Base-by-base conservation (phyloP, 2,113 vertebrate species). In the Sturnus vulgaris region DNA sequence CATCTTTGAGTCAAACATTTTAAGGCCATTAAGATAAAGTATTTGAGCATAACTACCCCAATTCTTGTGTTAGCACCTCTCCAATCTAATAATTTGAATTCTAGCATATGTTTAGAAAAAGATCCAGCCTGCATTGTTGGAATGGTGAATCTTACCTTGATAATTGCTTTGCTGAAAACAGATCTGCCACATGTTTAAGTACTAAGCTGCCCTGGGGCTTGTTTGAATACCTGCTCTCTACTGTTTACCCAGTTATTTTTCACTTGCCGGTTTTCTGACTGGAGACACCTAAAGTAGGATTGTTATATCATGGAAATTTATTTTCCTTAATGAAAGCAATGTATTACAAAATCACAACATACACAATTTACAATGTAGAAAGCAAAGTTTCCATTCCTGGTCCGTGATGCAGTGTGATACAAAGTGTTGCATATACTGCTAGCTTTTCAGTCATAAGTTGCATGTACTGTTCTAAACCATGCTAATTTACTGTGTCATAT, bases 101-200 rank as follows among this genome's bases (percentile, higher is more conserved):
- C 39, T 20, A 52, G 65, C 30, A 14, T n/a, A n/a, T 53, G 37
- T 86, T 94, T 72, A 93, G 81, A 53, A 87, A 91, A 91, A 53
- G 37, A 85, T 79, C 40, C 68, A 92, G 21, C 73, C 53, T 87
- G 44, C 40, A 53, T 68, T 5, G 0, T 75, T 79, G 70, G 73
- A 86, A 76, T 3, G 3, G 61, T 84, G 89, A 87, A 57, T 86
- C 53, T 65, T 71, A 64, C n/a, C 61, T 68, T 70, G 25, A 81
- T 90, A 92, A 92, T 85, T 90, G 80, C 93, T 90, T 70, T 92
- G 75, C 85, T 93, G 93, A 88, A 93, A 93, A 86, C 82, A 95
- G 71, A 64, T 70, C 82, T 83, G 82, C 76, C 92, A 53, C 82
- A 27, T 77, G 39, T 71, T 86, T 53, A 90, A 95, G 90, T 52